A percentile compares a stretch with the other conserved stretches of the same genome.
These are phyloP conservation scores for Thymelicus sylvestris DNA, from an alignment of 2,888 invertebrate species.

Conservation along the genomic window DNA sequence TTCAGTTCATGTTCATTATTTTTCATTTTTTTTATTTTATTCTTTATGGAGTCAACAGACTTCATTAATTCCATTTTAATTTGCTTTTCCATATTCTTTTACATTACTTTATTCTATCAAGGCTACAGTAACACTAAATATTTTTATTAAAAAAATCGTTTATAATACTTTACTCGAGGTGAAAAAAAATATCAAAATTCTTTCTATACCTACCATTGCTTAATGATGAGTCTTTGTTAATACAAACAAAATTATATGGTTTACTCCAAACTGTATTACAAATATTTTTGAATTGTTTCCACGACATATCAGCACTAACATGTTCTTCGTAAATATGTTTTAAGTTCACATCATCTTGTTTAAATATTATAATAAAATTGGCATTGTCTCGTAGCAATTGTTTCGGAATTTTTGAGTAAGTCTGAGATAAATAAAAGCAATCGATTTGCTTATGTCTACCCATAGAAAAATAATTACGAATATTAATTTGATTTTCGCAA, in stretches of 20 bases:
- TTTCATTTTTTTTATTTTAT: constrained; percentile 27
- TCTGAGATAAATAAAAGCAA: constrained; percentile 43
- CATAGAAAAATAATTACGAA: constrained; percentile 38
- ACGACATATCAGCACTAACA: constrained; percentile 36
- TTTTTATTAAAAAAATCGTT: background rate
- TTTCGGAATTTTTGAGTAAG: constrained; percentile 50
- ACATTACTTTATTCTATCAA: background rate
- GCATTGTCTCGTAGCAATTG: constrained; percentile 49
- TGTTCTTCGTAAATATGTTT: constrained; percentile 51
- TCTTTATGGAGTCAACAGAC: constrained; percentile 26
- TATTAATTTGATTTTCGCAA: constrained; percentile 36
- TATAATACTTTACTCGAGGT: background rate
- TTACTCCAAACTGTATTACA: constrained; percentile 38
- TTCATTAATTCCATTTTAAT: constrained; percentile 27
- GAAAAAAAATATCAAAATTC: constrained; percentile 2
- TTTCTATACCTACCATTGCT: constrained; percentile 11
- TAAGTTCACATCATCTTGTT: constrained; percentile 45
- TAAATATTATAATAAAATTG: constrained; percentile 47
- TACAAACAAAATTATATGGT: background rate
- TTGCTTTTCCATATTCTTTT: constrained; percentile 6
- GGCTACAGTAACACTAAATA: background rate
- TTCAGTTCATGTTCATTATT: constrained; percentile 14
- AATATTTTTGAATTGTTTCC: constrained; percentile 45
- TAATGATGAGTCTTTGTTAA: background rate
- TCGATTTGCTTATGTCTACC: constrained; percentile 41